phyloP scores from a whole-genome alignment of 2,797 vertebrate genomes.

The Phalanger gymnotis region DNA sequence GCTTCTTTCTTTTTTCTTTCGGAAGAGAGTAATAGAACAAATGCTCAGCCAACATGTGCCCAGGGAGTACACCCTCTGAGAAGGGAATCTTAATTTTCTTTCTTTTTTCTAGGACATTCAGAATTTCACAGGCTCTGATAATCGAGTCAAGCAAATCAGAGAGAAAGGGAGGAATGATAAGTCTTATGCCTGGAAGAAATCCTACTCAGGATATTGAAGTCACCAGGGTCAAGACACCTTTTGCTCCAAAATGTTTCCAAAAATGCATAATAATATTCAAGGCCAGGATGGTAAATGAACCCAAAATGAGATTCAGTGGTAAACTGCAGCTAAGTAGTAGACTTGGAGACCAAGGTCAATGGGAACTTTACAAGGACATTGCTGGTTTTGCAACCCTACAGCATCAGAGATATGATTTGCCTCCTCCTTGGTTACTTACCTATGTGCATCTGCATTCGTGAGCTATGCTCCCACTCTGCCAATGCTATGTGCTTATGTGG shows the following conservation, averaged over 20 bases:
- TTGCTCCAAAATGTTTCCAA: background rate
- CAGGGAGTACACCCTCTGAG: background rate
- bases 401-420: background rate
- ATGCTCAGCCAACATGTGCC: background rate
- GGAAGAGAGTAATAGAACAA: background rate
- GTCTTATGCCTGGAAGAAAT: background rate
- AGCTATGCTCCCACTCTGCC: background rate
- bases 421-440: background rate
- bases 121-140: background rate
- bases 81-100: background rate
- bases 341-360: background rate
- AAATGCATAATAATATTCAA: background rate
- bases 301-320: background rate
- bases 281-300: background rate
- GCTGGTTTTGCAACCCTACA: background rate
- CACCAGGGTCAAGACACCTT: background rate
- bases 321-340: background rate
- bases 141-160: background rate
- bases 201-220: background rate
- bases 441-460: background rate
- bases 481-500: no score
- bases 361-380: background rate
- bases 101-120: background rate
- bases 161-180: background rate
- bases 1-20: background rate